Percentiles rank a stretch among this genome's conserved stretches.
Conservation (phyloP, 92 coral and sea anemone species). For the Scolanthus callimorphus region DNA sequence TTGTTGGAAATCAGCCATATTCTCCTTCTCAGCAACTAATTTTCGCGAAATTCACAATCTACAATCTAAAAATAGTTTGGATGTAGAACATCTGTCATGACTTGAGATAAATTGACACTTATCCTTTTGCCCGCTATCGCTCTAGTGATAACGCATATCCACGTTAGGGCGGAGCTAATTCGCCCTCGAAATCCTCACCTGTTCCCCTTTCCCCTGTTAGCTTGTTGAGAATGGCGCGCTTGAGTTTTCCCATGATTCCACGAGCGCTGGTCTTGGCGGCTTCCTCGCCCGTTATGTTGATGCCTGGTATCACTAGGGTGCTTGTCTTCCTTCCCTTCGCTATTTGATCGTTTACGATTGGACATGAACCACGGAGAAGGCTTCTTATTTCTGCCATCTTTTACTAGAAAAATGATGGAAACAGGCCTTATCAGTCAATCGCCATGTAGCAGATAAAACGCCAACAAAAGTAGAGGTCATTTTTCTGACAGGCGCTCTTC, state of each 20-base stretch:
- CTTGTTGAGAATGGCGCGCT: slow-evolving; percentile 18
- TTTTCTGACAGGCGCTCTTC: no score
- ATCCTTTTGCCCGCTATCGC: not conserved
- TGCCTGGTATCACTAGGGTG: slow-evolving; percentile 35
- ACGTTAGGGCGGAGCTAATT: not conserved
- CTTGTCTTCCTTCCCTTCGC: slow-evolving; percentile 67
- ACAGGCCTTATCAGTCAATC: no score
- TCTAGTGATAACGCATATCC: not conserved
- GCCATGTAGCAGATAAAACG: no score
- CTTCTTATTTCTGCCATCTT: slow-evolving; percentile 34
- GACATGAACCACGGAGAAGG: slow-evolving; percentile 70
- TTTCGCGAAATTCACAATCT: no score
- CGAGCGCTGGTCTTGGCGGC: slow-evolving; percentile 30
- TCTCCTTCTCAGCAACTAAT: no score
- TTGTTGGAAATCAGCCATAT: no score
- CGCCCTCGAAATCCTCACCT: no score
- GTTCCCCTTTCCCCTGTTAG: slow-evolving; percentile 25
- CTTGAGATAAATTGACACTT: not conserved
- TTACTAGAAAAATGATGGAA: no score
- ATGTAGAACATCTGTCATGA: not conserved
- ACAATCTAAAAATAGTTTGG: no score
- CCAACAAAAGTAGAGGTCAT: no score
- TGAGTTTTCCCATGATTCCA: slow-evolving; percentile 33
- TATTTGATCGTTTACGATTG: slow-evolving; percentile 49
- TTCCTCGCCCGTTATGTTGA: slow-evolving; percentile 35